Conservation (phyloP, 2,113 vertebrate genomes). For the Bolborhynchus lineola region DNA sequence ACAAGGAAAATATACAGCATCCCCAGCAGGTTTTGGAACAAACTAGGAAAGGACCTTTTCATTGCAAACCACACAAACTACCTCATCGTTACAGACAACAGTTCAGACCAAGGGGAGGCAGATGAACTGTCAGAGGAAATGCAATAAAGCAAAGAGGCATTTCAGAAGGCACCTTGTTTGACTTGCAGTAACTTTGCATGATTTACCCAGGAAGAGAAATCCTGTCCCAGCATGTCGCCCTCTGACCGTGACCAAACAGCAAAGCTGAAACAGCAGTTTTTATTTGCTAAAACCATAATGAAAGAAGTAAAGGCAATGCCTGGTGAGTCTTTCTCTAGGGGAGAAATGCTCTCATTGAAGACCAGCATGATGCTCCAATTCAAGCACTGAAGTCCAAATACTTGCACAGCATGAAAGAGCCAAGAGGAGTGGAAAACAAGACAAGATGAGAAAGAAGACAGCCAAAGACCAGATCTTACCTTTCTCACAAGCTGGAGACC, state of each 20-base stretch:
- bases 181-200: neutral
- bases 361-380: neutral
- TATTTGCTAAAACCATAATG: neutral
- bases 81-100: neutral
- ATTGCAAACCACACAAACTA: constrained; percentile 10
- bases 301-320: neutral
- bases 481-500: neutral
- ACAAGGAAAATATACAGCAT: constrained; percentile 9
- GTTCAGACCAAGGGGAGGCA: neutral
- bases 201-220: neutral
- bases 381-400: neutral
- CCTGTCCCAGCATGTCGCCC: neutral
- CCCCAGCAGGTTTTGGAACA: constrained; percentile 5
- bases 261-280: neutral
- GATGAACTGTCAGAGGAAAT: neutral
- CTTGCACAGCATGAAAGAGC: neutral
- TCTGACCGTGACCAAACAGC: neutral
- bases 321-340: neutral
- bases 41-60: constrained; percentile 6
- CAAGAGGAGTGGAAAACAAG: neutral
- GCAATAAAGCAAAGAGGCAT: neutral
- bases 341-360: neutral
- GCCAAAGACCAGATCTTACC: neutral
- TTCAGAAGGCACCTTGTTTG: constrained; percentile 23
- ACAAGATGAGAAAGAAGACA: neutral